These are phyloP conservation scores for Amyelois transitella DNA, from an alignment of 1,140 invertebrate species.

Conservation along the genomic window DNA sequence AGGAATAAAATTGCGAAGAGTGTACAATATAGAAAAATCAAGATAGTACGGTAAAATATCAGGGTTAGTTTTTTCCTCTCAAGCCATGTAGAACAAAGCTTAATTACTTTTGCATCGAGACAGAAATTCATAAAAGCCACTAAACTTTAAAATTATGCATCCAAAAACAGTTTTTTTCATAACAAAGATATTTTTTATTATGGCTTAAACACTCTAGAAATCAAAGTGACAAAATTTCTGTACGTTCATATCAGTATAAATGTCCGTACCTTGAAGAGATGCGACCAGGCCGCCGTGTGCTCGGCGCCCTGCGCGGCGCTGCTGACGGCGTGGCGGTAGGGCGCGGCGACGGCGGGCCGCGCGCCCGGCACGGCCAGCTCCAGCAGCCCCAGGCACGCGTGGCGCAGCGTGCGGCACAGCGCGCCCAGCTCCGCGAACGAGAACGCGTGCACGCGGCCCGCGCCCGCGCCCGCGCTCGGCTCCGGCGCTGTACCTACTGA, in stretches of 20 bases:
- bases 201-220: neutral
- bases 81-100: too few relatives aligned
- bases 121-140: too few relatives aligned
- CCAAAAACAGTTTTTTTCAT: too few relatives aligned
- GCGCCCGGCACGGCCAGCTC: constrained; percentile 93
- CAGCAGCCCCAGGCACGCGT: constrained; percentile 90
- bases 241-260: neutral
- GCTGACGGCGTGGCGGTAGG: constrained; percentile 39
- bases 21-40: too few relatives aligned
- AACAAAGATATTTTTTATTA: too few relatives aligned
- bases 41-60: too few relatives aligned
- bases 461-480: neutral
- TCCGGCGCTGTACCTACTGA: constrained; percentile 14
- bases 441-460: constrained; percentile 75
- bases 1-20: too few relatives aligned
- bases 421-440: constrained; percentile 77
- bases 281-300: constrained; percentile 75
- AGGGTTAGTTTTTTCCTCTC: too few relatives aligned
- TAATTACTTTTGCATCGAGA: too few relatives aligned
- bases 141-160: too few relatives aligned
- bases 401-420: constrained; percentile 82
- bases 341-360: constrained; percentile 60
- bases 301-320: constrained; percentile 22
- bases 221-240: too few relatives aligned
- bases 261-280: constrained; percentile 76